phyloP scores from a whole-genome alignment of 2,113 vertebrate genomes.

The Bubo blakistoni region DNA sequence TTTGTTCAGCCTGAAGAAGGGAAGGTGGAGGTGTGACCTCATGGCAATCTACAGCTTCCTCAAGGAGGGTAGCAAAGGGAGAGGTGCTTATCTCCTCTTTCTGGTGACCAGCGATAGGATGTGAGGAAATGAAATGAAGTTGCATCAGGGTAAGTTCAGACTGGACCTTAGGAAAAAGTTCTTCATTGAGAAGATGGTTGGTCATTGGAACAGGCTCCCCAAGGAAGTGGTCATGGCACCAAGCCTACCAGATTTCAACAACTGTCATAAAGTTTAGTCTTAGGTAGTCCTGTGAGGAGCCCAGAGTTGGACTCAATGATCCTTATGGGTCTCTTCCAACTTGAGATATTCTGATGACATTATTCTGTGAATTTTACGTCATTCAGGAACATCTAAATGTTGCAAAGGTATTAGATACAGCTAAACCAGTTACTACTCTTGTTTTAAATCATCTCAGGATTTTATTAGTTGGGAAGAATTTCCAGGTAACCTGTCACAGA shows the following conservation, averaged over 20 bases:
- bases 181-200: not conserved
- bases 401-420: not conserved
- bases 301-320: too few species aligned
- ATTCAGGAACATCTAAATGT: not conserved
- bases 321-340: not conserved
- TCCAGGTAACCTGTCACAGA: not conserved
- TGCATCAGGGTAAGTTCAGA: not conserved
- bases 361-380: not conserved
- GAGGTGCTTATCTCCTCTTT: not conserved
- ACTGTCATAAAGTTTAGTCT: not conserved
- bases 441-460: not conserved
- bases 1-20: not conserved
- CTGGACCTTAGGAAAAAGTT: not conserved
- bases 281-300: not conserved
- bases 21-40: not conserved
- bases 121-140: not conserved
- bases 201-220: not conserved
- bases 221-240: not conserved
- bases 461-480: not conserved
- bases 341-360: not conserved
- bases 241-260: not conserved
- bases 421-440: not conserved
- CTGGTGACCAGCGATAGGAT: fast-evolving
- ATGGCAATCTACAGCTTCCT: not conserved
- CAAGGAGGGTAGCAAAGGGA: fast-evolving